Evolutionary conservation across 2,113 vertebrate species (phyloP).

Genomic region (Tringa solitaria): DNA sequence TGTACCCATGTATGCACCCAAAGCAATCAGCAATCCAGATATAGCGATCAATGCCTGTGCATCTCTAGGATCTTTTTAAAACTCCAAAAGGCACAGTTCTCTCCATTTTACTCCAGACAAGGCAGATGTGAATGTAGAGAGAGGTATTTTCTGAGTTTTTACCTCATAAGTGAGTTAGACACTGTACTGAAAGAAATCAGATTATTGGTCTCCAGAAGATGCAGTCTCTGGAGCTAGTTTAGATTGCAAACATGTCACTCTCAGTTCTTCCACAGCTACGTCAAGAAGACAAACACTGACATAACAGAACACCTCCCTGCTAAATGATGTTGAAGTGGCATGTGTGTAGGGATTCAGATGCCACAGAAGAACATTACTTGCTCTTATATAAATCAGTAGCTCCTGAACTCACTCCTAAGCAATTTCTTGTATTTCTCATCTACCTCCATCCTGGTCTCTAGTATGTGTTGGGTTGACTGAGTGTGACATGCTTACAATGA

Average conservation of each 20-base stretch:
- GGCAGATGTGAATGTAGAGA: background rate
- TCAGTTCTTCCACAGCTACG: background rate
- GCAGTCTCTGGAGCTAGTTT: background rate
- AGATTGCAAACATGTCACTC: background rate
- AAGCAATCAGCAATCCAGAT: background rate
- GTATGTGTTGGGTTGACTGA: background rate
- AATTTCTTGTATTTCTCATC: background rate
- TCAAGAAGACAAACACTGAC: background rate
- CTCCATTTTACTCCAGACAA: background rate
- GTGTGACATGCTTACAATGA: background rate
- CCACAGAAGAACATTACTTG: background rate
- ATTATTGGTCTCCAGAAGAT: background rate
- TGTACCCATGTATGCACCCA: background rate
- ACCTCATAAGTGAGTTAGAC: background rate
- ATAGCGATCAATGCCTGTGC: background rate
- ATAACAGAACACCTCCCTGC: background rate
- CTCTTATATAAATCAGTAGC: background rate
- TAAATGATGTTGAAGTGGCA: background rate
- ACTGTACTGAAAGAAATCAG: background rate
- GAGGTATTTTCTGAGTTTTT: background rate
- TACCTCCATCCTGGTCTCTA: background rate
- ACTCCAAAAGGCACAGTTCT: background rate
- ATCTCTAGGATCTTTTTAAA: background rate
- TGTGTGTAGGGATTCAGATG: background rate
- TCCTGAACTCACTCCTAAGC: background rate